Percentiles rank a stretch among this genome's conserved stretches.
Conservation (phyloP, 2,113 vertebrate species). For the Lanius ludovicianus region DNA sequence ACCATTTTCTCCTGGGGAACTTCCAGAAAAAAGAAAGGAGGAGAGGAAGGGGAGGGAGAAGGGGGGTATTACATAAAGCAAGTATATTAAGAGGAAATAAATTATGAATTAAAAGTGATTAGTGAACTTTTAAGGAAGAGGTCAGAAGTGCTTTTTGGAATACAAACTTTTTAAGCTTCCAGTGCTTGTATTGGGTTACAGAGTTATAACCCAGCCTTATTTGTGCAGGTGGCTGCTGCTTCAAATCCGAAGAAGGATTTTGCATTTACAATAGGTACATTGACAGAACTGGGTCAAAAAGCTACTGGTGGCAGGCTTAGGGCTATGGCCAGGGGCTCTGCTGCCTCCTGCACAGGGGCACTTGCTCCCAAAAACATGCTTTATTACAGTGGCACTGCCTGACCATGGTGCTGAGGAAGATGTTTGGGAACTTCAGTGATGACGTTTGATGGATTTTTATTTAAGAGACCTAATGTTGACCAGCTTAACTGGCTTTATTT, state of each 20-base stretch:
- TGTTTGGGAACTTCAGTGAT: background rate
- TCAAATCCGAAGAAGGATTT: conserved; percentile 68
- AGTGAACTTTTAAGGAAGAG: conserved; percentile 73
- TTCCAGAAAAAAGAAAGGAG: conserved; percentile 51
- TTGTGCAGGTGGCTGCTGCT: conserved; percentile 85
- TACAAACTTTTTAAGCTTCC: conserved; percentile 73
- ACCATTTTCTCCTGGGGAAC: conserved; percentile 56
- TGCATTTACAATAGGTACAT: conserved; percentile 74
- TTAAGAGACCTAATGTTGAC: background rate
- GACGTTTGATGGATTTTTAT: background rate
- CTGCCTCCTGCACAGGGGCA: background rate
- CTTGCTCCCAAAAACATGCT: background rate
- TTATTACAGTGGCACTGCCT: background rate
- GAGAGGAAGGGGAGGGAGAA: background rate
- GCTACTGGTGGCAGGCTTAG: background rate
- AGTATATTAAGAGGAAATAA: conserved; percentile 72
- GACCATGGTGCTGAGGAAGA: background rate
- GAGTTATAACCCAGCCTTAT: conserved; percentile 77
- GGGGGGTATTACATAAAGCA: conserved; percentile 43
- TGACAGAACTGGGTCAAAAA: conserved; percentile 66
- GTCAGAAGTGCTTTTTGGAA: conserved; percentile 72
- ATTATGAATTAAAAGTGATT: conserved; percentile 76
- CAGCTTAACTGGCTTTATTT: background rate
- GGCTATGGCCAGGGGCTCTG: background rate
- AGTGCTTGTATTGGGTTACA: conserved; percentile 73